A percentile compares a stretch with the other conserved stretches of the same genome.
Conservation (phyloP, 2,113 vertebrate genomes). For the Oncorhynchus mykiss region DNA sequence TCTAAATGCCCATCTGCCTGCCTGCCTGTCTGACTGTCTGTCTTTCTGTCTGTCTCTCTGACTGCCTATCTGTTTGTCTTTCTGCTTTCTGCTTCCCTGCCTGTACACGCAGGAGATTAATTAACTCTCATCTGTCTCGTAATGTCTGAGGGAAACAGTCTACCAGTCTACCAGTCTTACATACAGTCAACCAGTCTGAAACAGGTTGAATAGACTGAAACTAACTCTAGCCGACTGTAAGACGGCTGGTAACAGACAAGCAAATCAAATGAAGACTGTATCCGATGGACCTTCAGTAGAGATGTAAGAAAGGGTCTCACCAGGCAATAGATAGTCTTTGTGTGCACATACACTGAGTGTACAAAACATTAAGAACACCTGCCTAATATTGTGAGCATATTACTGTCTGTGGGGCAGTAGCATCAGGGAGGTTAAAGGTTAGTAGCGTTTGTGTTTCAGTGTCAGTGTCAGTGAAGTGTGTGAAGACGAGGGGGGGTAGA, state of each 20-base stretch:
- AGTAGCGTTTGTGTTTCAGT: slow-evolving; percentile 71
- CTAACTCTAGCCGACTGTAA: too few species aligned
- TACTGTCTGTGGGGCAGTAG: slow-evolving; percentile 24
- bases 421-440: slow-evolving; percentile 61
- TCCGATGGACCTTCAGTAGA: neutral
- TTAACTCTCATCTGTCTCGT: neutral
- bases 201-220: too few species aligned
- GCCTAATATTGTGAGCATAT: neutral
- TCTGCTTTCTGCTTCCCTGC: neutral
- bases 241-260: slow-evolving; percentile 3
- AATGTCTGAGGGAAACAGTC: neutral
- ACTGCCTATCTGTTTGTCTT: neutral
- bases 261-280: neutral
- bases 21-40: neutral
- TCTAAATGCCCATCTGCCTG: slow-evolving; percentile 13
- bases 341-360: too few species aligned
- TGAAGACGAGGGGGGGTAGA: slow-evolving; percentile 41
- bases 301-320: neutral
- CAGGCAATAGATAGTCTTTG: neutral
- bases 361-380: too few species aligned
- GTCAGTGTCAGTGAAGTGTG: slow-evolving; percentile 67
- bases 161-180: neutral
- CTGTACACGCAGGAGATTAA: neutral
- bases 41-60: neutral
- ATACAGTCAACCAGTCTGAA: neutral